Percentiles rank a stretch among this genome's conserved stretches.
phyloP scores from a whole-genome alignment of 2,113 vertebrate genomes.

The Synchiropus splendidus region DNA sequence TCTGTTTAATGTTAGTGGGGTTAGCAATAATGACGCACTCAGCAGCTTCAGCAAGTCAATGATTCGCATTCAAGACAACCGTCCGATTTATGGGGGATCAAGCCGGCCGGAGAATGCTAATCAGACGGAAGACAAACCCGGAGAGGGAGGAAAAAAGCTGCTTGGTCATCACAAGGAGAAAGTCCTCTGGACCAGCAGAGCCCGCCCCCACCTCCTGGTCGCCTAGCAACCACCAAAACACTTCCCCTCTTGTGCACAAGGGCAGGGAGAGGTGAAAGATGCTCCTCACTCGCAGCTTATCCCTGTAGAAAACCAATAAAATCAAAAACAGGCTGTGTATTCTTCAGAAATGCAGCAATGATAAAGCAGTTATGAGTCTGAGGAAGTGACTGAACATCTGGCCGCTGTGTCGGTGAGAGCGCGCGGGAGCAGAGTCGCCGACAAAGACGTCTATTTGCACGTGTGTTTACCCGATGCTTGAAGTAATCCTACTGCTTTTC shows the following conservation, averaged over 20 bases:
- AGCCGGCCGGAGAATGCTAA: conserved; percentile 34
- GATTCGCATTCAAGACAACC: conserved; percentile 36
- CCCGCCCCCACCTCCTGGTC: conserved; percentile 1
- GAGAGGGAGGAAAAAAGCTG: conserved; percentile 5
- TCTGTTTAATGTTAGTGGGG: conserved; percentile 13
- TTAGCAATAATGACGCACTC: conserved; percentile 40
- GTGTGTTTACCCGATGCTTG: no score
- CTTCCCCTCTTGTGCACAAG: conserved; percentile 12
- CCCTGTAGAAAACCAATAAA: conserved; percentile 1
- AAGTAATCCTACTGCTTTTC: no score
- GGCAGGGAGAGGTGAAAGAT: conserved; percentile 5
- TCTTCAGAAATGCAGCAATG: no score
- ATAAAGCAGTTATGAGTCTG: no score
- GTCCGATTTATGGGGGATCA: conserved; percentile 32
- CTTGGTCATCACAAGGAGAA: conserved; percentile 1
- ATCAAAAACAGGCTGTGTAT: no score
- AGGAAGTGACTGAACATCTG: no score
- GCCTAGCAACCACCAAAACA: conserved; percentile 29
- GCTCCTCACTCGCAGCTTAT: not conserved
- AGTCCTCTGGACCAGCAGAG: conserved; percentile 3
- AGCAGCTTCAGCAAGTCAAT: conserved; percentile 52
- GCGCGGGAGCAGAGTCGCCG: no score
- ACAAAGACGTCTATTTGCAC: no score
- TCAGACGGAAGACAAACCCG: conserved; percentile 33
- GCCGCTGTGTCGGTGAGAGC: no score